These are phyloP conservation scores for Watsonalla binaria DNA, from an alignment of 2,888 invertebrate species.

Conservation along the genomic window DNA sequence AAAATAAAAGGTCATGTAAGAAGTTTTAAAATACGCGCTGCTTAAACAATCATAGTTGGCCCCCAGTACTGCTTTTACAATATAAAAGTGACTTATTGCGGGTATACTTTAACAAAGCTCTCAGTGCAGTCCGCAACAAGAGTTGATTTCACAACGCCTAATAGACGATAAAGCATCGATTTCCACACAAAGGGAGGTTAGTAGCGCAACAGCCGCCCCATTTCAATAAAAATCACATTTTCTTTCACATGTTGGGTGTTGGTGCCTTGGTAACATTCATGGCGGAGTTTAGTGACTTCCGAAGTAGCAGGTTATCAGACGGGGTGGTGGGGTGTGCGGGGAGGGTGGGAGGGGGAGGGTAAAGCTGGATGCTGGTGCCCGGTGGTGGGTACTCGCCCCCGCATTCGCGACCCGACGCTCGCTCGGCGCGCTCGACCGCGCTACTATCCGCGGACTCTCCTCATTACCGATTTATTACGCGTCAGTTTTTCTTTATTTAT, in stretches of 20 bases:
- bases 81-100: conserved; percentile 5
- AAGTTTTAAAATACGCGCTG: too few species aligned
- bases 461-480: conserved; percentile 45
- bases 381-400: conserved; percentile 58
- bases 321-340: conserved; percentile 33
- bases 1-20: too few species aligned
- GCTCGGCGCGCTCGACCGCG: conserved; percentile 60
- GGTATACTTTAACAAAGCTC: conserved; percentile 33
- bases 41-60: too few species aligned
- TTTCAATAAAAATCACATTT: conserved; percentile 74
- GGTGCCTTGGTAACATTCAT: conserved; percentile 68
- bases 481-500: conserved; percentile 45
- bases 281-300: conserved; percentile 76
- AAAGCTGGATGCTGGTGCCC: conserved; percentile 65
- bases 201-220: conserved; percentile 55
- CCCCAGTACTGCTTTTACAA: neutral
- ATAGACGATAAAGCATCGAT: conserved; percentile 55
- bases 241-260: conserved; percentile 63
- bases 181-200: conserved; percentile 54
- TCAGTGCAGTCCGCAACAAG: conserved; percentile 31
- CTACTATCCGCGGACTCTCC: conserved; percentile 33
- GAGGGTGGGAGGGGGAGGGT: conserved; percentile 36
- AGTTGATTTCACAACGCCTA: conserved; percentile 48
- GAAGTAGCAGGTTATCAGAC: conserved; percentile 78
- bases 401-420: conserved; percentile 63